Percentiles rank a stretch among this genome's conserved stretches.
Evolutionary conservation across 2,888 invertebrate genomes (phyloP).

Genomic region (Andrena bicolor): DNA sequence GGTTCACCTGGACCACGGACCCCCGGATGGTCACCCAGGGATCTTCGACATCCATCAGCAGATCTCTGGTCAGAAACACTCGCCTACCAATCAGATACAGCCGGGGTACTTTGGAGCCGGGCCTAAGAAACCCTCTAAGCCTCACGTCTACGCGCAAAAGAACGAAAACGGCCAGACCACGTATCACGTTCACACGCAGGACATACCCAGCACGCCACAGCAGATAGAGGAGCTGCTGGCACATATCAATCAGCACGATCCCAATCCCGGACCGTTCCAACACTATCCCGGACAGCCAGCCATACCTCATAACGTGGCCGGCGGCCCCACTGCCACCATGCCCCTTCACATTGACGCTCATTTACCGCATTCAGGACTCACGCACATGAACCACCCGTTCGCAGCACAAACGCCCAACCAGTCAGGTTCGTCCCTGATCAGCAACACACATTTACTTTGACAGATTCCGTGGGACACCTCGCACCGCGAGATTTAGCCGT

Average conservation of each 20-base stretch:
- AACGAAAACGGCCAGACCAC: conserved; percentile 82
- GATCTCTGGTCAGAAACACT: conserved; percentile 74
- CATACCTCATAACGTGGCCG: conserved; percentile 72
- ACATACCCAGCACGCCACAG: conserved; percentile 79
- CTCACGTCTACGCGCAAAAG: conserved; percentile 80
- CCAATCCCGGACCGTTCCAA: conserved; percentile 80
- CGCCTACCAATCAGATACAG: conserved; percentile 69
- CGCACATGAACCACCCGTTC: conserved; percentile 82
- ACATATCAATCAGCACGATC: conserved; percentile 83
- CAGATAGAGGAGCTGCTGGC: conserved; percentile 83
- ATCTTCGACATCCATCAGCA: conserved; percentile 81
- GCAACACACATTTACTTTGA: conserved; percentile 22
- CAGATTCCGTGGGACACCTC: not conserved
- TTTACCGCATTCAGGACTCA: conserved; percentile 77
- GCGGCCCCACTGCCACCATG: conserved; percentile 68
- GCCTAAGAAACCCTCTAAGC: conserved; percentile 77
- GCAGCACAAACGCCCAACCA: conserved; percentile 81
- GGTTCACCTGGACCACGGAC: conserved; percentile 75
- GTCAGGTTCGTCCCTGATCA: conserved; percentile 82
- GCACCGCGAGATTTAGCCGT: too few species aligned
- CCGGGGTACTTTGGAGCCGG: conserved; percentile 75
- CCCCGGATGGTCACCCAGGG: conserved; percentile 77
- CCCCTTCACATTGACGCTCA: conserved; percentile 78
- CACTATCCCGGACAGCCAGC: conserved; percentile 78
- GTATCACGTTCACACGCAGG: conserved; percentile 81